Conservation (phyloP, 2,888 invertebrate genomes). For the Megastigmus dorsalis region DNA sequence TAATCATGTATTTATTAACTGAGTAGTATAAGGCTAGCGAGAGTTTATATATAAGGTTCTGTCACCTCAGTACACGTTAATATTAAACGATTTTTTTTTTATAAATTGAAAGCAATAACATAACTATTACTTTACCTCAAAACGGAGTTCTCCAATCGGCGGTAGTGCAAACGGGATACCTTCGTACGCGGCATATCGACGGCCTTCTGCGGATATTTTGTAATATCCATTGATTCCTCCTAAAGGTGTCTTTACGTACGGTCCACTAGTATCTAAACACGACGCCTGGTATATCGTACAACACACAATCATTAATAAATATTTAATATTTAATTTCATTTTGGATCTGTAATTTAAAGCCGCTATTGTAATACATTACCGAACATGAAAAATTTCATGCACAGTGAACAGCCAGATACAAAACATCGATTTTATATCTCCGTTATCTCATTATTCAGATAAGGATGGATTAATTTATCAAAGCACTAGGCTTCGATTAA, state of each 20-base stretch:
- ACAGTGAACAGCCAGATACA: no score
- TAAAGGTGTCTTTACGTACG: no score
- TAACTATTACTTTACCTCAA: conserved; percentile 60
- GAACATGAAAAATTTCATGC: no score
- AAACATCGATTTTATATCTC: no score
- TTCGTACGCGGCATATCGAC: conserved; percentile 62
- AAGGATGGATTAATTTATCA: no score
- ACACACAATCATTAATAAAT: neutral
- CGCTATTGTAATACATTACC: no score
- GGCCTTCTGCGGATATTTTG: conserved; percentile 31
- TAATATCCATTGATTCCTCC: neutral
- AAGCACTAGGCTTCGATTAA: neutral
- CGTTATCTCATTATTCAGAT: no score
- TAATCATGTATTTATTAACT: neutral
- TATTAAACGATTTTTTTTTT: neutral
- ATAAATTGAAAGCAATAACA: neutral
- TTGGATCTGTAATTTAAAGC: neutral
- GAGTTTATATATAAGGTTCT: no score
- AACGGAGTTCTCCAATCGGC: conserved; percentile 64
- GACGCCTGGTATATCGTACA: conserved; percentile 16
- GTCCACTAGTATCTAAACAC: no score
- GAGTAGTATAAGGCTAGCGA: no score
- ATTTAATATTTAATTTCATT: neutral
- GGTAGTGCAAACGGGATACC: conserved; percentile 65
- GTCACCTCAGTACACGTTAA: no score